These are phyloP conservation scores for Eupeodes latifasciatus DNA, from an alignment of 2,888 invertebrate genomes.

Conservation along the genomic window DNA sequence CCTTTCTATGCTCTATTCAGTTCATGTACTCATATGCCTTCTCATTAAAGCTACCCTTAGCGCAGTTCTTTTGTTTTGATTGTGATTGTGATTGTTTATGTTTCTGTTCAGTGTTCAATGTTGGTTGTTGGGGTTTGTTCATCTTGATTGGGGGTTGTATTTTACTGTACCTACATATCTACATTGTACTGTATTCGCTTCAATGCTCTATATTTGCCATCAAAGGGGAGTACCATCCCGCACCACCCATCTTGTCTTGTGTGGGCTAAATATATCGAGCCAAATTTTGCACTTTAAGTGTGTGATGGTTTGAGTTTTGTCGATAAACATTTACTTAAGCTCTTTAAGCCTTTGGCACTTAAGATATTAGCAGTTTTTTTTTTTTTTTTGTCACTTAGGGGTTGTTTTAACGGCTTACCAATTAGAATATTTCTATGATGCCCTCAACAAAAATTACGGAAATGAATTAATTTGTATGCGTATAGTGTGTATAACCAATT, in stretches of 20 bases:
- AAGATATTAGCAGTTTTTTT: neutral
- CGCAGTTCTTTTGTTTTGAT: conserved; percentile 12
- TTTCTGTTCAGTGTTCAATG: neutral
- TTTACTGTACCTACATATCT: neutral
- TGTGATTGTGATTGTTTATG: neutral
- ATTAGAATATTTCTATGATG: neutral
- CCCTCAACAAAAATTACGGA: neutral
- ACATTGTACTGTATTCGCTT: neutral
- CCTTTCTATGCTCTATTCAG: too few relatives aligned
- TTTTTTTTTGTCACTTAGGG: neutral
- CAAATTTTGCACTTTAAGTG: conserved; percentile 45
- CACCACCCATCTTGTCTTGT: conserved; percentile 12
- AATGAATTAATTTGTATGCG: too few relatives aligned
- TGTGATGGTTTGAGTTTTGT: conserved; percentile 12
- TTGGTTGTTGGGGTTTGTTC: neutral
- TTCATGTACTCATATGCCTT: too few relatives aligned
- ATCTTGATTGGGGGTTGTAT: conserved; percentile 6
- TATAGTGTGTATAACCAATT: too few relatives aligned
- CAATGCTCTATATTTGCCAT: neutral
- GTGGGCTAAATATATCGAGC: neutral
- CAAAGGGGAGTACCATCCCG: neutral
- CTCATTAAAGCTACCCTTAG: neutral
- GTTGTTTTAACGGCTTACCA: neutral
- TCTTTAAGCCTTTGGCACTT: conserved; percentile 21
- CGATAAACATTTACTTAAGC: conserved; percentile 43